A percentile compares a stretch with the other conserved stretches of the same genome.
Evolutionary conservation across 2,888 invertebrate species (phyloP).

Genomic region (Athalia rosae): DNA sequence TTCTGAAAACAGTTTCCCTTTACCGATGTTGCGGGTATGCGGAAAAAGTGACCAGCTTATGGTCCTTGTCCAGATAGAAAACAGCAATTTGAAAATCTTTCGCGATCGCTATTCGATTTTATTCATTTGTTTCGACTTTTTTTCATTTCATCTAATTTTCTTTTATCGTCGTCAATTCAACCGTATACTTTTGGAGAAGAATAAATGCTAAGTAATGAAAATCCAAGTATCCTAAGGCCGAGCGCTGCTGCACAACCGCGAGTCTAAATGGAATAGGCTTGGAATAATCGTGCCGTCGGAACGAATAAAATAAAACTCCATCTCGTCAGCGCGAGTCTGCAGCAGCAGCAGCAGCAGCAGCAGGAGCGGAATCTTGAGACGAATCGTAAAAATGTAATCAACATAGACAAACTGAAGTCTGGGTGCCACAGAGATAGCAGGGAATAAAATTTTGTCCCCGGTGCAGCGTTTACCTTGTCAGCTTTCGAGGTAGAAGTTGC

Average conservation of each 20-base stretch:
- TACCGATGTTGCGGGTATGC: background rate
- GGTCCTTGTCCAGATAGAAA: background rate
- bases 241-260: too few relatives aligned
- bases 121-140: background rate
- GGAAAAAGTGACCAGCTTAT: background rate
- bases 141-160: background rate
- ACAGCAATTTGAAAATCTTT: conserved; percentile 5
- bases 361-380: background rate
- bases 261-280: too few relatives aligned
- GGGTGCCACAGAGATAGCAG: background rate
- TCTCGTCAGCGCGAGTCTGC: background rate
- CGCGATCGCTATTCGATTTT: background rate
- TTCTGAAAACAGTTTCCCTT: conserved; percentile 28
- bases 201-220: too few relatives aligned
- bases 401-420: background rate
- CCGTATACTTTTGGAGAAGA: too few relatives aligned
- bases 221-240: too few relatives aligned
- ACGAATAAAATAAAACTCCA: background rate
- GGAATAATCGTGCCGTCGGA: too few relatives aligned
- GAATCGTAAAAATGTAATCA: conserved; percentile 22
- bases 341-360: too few relatives aligned
- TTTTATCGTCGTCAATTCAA: too few relatives aligned
- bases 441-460: conserved; percentile 11
- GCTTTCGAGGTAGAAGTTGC: background rate
- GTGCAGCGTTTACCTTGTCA: background rate